A percentile compares a stretch with the other conserved stretches of the same genome.
phyloP scores from a whole-genome alignment of 2,113 vertebrate species.

The Psittacula cyanocephala region DNA sequence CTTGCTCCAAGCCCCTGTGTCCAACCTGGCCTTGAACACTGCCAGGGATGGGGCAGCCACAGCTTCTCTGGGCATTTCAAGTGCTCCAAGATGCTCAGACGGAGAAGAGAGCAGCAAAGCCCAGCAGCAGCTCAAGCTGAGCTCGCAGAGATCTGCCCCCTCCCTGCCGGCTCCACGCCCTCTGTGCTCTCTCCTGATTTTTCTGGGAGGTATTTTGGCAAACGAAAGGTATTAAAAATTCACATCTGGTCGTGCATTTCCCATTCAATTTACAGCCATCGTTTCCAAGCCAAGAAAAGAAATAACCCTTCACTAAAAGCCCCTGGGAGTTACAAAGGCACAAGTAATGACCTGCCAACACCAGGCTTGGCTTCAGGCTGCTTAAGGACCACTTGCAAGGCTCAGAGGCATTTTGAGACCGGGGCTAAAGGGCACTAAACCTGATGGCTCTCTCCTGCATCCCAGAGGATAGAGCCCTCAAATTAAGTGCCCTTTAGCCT shows the following conservation, averaged over 20 bases:
- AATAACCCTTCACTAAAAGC: neutral
- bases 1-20: neutral
- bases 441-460: neutral
- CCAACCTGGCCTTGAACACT: neutral
- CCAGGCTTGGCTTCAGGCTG: neutral
- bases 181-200: rapidly evolving
- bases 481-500: neutral
- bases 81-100: neutral
- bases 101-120: neutral
- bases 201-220: neutral
- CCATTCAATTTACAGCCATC: neutral
- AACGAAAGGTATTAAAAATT: neutral
- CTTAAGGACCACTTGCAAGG: neutral
- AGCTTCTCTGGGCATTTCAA: neutral
- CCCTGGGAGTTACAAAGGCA: neutral
- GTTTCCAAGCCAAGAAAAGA: neutral
- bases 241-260: neutral
- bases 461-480: neutral
- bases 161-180: rapidly evolving
- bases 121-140: neutral
- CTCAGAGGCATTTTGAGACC: neutral
- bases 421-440: neutral
- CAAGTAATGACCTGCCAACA: neutral
- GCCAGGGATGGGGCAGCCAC: neutral
- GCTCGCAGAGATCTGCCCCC: neutral